phyloP scores from a whole-genome alignment of 2,113 vertebrate genomes.

The Mionectes macconnelli region DNA sequence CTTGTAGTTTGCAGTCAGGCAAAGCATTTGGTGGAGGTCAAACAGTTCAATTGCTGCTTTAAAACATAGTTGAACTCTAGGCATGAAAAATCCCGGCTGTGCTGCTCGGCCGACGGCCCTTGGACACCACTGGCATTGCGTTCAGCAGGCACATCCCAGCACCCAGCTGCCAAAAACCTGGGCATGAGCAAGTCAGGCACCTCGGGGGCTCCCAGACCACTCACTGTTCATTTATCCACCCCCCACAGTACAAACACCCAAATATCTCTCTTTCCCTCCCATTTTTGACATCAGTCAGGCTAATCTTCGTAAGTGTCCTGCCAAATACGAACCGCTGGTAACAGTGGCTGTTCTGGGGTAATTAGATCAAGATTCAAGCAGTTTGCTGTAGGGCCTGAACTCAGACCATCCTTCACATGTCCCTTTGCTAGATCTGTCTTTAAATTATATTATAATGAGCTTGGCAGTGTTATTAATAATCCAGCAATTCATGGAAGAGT shows the following conservation, averaged over 20 bases:
- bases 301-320: not conserved
- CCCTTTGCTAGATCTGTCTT: conserved; percentile 55
- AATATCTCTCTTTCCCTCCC: not conserved
- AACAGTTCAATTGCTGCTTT: conserved; percentile 49
- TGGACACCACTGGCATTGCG: not conserved
- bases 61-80: conserved; percentile 27
- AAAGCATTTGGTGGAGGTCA: conserved; percentile 56
- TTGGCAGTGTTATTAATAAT: conserved; percentile 56
- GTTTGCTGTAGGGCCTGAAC: conserved; percentile 53
- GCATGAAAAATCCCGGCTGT: not conserved
- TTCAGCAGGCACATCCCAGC: not conserved
- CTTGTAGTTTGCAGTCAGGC: not conserved
- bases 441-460: conserved; percentile 65
- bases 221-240: fast-evolving
- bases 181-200: not conserved
- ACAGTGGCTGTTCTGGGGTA: not conserved
- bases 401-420: conserved; percentile 39
- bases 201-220: fast-evolving
- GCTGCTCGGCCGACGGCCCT: not conserved
- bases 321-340: not conserved
- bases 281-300: not conserved
- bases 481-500: conserved; percentile 4
- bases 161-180: not conserved
- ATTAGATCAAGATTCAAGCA: conserved; percentile 59
- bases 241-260: not conserved